These are phyloP conservation scores for Steinernema carpocapsae DNA, from an alignment of 2,888 invertebrate genomes.

Conservation along the genomic window DNA sequence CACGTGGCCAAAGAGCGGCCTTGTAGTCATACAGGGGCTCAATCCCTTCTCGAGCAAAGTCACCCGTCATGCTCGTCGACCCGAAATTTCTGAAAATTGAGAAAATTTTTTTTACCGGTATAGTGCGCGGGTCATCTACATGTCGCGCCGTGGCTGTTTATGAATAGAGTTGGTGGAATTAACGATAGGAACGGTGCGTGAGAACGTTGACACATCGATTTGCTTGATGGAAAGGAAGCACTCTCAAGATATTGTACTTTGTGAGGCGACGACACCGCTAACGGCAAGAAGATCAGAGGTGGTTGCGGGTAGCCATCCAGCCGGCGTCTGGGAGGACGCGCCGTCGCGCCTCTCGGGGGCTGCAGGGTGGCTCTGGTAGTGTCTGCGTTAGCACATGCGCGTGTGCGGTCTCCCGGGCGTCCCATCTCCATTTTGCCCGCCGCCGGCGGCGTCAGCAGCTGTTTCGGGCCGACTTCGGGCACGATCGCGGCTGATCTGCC, in stretches of 20 bases:
- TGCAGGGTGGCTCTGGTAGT: slow-evolving; percentile 9
- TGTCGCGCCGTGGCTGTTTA: not conserved
- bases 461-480: slow-evolving; percentile 6
- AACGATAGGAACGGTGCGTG: not conserved
- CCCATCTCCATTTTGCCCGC: too few species aligned
- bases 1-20: slow-evolving; percentile 46
- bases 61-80: too few species aligned
- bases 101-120: not conserved
- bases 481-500: slow-evolving; percentile 1
- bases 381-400: slow-evolving; percentile 16
- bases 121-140: not conserved
- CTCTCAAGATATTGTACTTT: slow-evolving; percentile 29
- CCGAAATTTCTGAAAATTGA: too few species aligned
- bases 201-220: not conserved
- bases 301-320: not conserved
- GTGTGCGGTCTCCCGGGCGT: slow-evolving; percentile 22
- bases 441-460: not conserved
- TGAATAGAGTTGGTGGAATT: not conserved
- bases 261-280: not conserved
- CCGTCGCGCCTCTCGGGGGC: slow-evolving; percentile 14
- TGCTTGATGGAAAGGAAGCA: not conserved
- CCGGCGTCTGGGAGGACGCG: slow-evolving; percentile 1
- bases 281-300: slow-evolving; percentile 14
- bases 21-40: slow-evolving; percentile 30
- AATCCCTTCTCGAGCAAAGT: not conserved